Conservation (phyloP, 2,888 invertebrate genomes). For the Drosophila robusta region DNA sequence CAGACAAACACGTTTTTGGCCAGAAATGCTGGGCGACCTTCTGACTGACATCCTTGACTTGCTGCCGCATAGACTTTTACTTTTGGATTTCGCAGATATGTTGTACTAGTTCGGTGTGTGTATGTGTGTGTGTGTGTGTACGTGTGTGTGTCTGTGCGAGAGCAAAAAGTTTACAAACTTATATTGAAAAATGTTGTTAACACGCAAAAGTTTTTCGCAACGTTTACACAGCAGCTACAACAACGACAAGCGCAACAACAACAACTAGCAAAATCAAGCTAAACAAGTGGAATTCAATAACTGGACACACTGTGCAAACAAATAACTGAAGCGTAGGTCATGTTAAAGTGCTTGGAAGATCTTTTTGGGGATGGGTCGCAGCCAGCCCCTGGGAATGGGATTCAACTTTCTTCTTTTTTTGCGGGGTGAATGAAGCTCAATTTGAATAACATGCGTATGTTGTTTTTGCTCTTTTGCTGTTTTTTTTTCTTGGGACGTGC, state of each 20-base stretch:
- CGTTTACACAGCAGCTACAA: constrained; percentile 68
- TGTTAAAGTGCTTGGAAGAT: constrained; percentile 74
- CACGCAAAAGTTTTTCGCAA: constrained; percentile 78
- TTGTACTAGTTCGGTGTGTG: constrained; percentile 32
- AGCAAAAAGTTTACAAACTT: constrained; percentile 77
- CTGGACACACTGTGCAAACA: constrained; percentile 65
- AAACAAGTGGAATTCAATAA: constrained; percentile 75
- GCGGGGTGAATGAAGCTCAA: constrained; percentile 20
- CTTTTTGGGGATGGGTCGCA: constrained; percentile 25
- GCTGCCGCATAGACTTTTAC: constrained; percentile 79
- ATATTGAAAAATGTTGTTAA: constrained; percentile 80
- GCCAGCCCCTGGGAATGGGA: constrained; percentile 4
- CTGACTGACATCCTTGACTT: constrained; percentile 76
- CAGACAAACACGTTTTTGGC: constrained; percentile 57
- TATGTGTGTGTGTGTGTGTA: constrained; percentile 31
- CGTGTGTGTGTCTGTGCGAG: constrained; percentile 32
- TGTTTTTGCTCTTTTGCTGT: background rate
- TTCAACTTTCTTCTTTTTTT: constrained; percentile 1
- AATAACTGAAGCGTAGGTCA: constrained; percentile 57
- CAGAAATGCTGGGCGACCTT: constrained; percentile 56
- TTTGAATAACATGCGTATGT: constrained; percentile 66
- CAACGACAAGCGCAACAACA: constrained; percentile 30
- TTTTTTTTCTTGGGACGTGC: constrained; percentile 33
- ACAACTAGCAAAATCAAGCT: constrained; percentile 63
- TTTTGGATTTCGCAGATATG: constrained; percentile 69